Evolutionary conservation across 2,888 invertebrate genomes (phyloP), one percentile per base, ranked within the genome.

Genomic region (Vandiemenella viatica): DNA sequence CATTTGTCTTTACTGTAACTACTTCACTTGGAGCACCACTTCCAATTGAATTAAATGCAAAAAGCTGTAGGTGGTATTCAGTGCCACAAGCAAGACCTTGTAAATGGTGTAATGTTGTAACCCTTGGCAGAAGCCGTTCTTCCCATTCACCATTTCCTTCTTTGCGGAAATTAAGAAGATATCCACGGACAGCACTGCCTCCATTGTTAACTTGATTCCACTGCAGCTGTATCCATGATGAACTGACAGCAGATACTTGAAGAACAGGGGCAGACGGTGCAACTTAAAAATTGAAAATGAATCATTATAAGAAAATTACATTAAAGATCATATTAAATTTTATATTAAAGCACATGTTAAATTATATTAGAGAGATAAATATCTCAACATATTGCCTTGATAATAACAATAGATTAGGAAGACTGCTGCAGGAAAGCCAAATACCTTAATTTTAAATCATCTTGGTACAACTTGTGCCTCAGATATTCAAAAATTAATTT

Each of bases 131-230:
- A 17, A 55, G 54, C 37, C 56, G 55, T 52, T 63, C 62, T 48
- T 61, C 60, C 64, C 64, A 63, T 22, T 60, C 62, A 21, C 54
- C 59, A 7, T 47, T 49, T 3, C 41, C 50, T 22, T 38, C 47
- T 13, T 13, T n/a, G 20, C 61, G 58, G 54, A 59, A 62, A 55
- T 60, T 62, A 32, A 66, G 59, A 17, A 61, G 53, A 56, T 59
- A 65, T 18, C 61, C 61, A 19, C 62, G 59, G 16, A 65, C 56
- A 8, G 62, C 59, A 19, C 63, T 61, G 7, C 64, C 64, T n/a
- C 64, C 64, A 41, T 58, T 61, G 50, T 64, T 63, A 26, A 58
- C 60, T 16, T 60, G 55, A 48, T 58, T 59, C 66, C 65, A 66
- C 48, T 62, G 60, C 5, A 66, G 55, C 40, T 61, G 60, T 1